Evolutionary conservation across 92 coral and sea anemone species (phyloP).

Genomic region (Hydrozoanthus gracilis): DNA sequence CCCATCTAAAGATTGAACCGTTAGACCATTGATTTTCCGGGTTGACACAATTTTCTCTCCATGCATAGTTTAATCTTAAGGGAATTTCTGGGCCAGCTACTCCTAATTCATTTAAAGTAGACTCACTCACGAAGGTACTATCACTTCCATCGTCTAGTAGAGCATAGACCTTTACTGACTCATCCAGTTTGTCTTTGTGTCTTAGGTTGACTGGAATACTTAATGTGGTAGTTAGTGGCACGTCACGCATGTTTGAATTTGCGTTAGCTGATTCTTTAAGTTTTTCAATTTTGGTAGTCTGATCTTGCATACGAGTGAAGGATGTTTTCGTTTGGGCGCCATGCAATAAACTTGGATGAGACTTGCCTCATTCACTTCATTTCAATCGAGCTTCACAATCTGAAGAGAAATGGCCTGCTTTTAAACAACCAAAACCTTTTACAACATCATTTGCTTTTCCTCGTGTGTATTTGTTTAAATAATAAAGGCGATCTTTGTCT

Average conservation of each 20-base stretch:
- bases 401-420: too few species aligned
- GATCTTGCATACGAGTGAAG: background rate
- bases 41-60: slow-evolving; percentile 10
- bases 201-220: slow-evolving; percentile 39
- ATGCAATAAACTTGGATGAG: slow-evolving; percentile 60
- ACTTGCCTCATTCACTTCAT: slow-evolving; percentile 54
- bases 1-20: background rate
- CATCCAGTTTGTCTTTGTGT: slow-evolving; percentile 44
- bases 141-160: too few species aligned
- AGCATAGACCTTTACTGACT: too few species aligned
- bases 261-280: background rate
- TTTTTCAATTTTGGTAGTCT: background rate
- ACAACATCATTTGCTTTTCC: too few species aligned
- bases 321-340: slow-evolving; percentile 1
- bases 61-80: slow-evolving; percentile 36
- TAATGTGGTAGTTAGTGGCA: slow-evolving; percentile 25
- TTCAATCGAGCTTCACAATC: slow-evolving; percentile 48
- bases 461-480: too few species aligned
- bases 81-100: slow-evolving; percentile 33
- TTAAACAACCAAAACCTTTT: too few species aligned
- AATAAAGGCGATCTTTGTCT: too few species aligned
- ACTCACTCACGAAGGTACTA: too few species aligned
- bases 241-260: background rate
- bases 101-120: slow-evolving; percentile 26
- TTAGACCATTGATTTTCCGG: slow-evolving; percentile 33